Conservation (phyloP, 1,140 invertebrate species). For the Popillia japonica region DNA sequence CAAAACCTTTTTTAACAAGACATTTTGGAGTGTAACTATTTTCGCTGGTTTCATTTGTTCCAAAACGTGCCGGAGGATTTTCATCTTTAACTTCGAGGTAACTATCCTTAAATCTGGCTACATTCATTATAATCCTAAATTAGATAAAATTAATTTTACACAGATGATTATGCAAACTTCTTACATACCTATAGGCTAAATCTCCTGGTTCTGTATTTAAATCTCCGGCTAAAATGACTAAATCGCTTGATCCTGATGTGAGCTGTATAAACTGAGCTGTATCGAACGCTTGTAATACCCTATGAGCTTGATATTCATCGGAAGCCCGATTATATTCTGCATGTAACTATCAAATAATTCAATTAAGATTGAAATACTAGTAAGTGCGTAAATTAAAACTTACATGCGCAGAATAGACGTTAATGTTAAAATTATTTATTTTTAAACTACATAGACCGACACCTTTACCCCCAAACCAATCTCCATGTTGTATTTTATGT, state of each 20-base stretch:
- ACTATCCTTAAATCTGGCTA: conserved; percentile 61
- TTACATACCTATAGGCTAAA: conserved; percentile 75
- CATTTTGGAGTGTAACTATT: conserved; percentile 81
- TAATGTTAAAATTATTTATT: conserved; percentile 73
- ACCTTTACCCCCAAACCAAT: conserved; percentile 98
- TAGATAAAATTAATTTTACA: not conserved
- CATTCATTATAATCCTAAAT: conserved; percentile 61
- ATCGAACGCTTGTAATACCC: conserved; percentile 92
- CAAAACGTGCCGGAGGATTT: conserved; percentile 47
- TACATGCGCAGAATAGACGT: conserved; percentile 94
- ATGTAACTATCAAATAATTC: conserved; percentile 75
- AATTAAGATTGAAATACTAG: not conserved
- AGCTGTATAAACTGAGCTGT: conserved; percentile 91
- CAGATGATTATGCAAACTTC: not conserved
- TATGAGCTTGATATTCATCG: conserved; percentile 91
- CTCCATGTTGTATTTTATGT: conserved; percentile 95
- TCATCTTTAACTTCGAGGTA: conserved; percentile 48
- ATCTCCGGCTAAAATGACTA: conserved; percentile 90
- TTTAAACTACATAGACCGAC: conserved; percentile 85
- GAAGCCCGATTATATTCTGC: conserved; percentile 89
- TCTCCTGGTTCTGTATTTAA: conserved; percentile 90
- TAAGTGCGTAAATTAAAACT: conserved; percentile 53
- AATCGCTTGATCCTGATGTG: conserved; percentile 79
- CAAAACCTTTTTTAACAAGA: conserved; percentile 66
- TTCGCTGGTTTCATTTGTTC: conserved; percentile 82